These are phyloP conservation scores for Aphidius gifuensis DNA, from an alignment of 1,140 invertebrate genomes.

Conservation along the genomic window DNA sequence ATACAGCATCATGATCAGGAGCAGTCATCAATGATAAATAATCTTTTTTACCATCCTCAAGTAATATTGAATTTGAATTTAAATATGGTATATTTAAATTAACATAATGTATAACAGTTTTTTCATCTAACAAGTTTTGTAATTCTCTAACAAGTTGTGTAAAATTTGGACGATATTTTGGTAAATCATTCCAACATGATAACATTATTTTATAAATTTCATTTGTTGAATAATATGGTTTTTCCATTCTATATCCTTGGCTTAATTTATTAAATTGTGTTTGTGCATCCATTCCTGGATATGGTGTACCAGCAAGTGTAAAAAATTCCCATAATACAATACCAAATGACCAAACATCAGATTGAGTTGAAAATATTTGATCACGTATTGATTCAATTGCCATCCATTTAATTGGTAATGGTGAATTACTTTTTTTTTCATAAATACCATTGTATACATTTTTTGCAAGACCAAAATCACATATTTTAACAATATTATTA, in stretches of 20 bases:
- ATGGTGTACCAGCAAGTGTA: constrained; percentile 82
- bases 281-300: constrained; percentile 76
- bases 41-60: constrained; percentile 60
- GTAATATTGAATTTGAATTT: constrained; percentile 62
- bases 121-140: constrained; percentile 76
- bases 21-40: constrained; percentile 74
- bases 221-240: constrained; percentile 74
- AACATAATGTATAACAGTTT: constrained; percentile 79
- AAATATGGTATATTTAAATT: constrained; percentile 80
- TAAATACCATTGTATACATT: constrained; percentile 93
- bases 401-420: constrained; percentile 79
- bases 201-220: constrained; percentile 80
- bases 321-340: constrained; percentile 95
- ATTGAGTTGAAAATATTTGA: constrained; percentile 79
- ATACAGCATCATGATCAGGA: constrained; percentile 65
- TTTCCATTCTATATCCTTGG: constrained; percentile 83
- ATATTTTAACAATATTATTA: constrained; percentile 88
- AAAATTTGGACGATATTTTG: constrained; percentile 75
- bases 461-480: constrained; percentile 94
- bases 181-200: constrained; percentile 80
- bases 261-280: constrained; percentile 72
- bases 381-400: constrained; percentile 79
- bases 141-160: constrained; percentile 69
- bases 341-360: constrained; percentile 92
- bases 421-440: constrained; percentile 81